Conservation (phyloP, 1,140 invertebrate species). For the Coboldia fuscipes region DNA sequence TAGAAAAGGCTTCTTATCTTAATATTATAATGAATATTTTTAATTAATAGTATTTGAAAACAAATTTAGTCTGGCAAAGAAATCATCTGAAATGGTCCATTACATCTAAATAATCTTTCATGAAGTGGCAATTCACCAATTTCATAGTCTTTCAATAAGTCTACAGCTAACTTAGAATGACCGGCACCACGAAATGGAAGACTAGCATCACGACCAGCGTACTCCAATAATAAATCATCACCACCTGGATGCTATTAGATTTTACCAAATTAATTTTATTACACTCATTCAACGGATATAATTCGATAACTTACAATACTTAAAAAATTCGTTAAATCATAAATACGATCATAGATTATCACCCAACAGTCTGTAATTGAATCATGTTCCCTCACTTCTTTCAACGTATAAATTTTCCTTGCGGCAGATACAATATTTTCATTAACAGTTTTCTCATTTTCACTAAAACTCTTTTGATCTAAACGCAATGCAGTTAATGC, state of each 20-base stretch:
- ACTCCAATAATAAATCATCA: constrained; percentile 59
- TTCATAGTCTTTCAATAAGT: constrained; percentile 35
- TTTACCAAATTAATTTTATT: constrained; percentile 13
- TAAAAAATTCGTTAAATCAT: constrained; percentile 50
- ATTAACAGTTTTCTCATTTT: no score
- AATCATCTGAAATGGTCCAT: background rate
- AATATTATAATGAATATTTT: no score
- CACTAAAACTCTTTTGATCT: no score
- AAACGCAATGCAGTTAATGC: no score
- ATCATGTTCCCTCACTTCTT: constrained; percentile 43
- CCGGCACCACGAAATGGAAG: constrained; percentile 61
- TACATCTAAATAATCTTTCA: constrained; percentile 41
- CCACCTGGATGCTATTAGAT: constrained; percentile 75
- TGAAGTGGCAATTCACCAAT: constrained; percentile 46
- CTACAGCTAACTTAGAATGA: constrained; percentile 39
- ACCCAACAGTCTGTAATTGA: constrained; percentile 41
- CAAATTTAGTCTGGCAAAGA: background rate
- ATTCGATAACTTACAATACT: constrained; percentile 25
- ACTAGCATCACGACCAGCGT: constrained; percentile 71
- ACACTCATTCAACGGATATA: constrained; percentile 2
- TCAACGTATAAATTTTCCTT: no score
- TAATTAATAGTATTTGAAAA: constrained; percentile 14
- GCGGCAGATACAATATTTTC: no score
- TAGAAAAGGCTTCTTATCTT: no score
- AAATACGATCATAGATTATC: constrained; percentile 51